Evolutionary conservation across 2,888 invertebrate genomes (phyloP), one percentile per base, ranked within the genome.

Genomic region (Thecophora atra): DNA sequence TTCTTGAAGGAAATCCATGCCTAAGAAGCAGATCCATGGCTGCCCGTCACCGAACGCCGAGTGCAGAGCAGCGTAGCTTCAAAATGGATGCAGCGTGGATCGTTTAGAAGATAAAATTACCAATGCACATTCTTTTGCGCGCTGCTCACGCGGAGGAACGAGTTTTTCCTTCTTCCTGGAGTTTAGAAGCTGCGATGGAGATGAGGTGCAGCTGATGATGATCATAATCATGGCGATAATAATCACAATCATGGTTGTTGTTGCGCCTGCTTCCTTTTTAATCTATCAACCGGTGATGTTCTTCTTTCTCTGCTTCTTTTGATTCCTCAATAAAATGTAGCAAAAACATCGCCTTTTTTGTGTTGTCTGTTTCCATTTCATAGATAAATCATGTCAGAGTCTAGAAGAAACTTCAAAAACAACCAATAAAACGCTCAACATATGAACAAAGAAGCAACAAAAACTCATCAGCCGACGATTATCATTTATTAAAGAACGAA

Each of bases 311-410:
- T n/a, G 3, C n/a, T 21, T 54, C 21, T 3, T 54, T 54, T 21
- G 8, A 6, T n/a, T 37, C 37, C 37, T 37, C 11, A 37, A 37
- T 37, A 37, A 37, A 37, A 37, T 4, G 15, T 5, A 28, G 54
- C 30, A 30, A 19, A 28, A 54, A 30, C 30, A 42, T 65, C 26
- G 65, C 21, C 1, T 51, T n/a, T 65, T 63, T 37, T 60, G 13
- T 44, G 13, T 19, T 42, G 17, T 64, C 21, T 37, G 17, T 58
- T 58, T 58, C 28, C 28, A 58, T 58, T 58, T 15, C 1, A 58
- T 17, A 28, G 15, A 58, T 58, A 44, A 51, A 47, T 28, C 28
- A 51, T 24, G n/a, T 24, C 51, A 64, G 65, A 65, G 17, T 24
- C 28, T 58, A 58, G 58, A 37, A 26, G 11, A 58, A 58, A 58